phyloP scores from a whole-genome alignment of 1,140 invertebrate species.

The Ostrea edulis region DNA sequence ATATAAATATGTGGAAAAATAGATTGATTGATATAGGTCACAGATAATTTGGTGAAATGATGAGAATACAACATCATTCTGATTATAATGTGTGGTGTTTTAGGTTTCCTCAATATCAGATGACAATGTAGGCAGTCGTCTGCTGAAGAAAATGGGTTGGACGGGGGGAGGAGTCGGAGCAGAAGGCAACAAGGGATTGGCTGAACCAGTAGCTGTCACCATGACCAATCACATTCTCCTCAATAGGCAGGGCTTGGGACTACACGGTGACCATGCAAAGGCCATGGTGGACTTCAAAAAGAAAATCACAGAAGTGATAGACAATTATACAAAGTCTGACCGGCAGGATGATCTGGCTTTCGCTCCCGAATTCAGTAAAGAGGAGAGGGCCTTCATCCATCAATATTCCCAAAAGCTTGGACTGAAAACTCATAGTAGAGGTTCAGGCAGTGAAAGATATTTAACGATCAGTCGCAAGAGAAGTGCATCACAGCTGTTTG shows the following conservation, averaged over 20 bases:
- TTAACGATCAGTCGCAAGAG: constrained; percentile 81
- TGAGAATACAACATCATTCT: too few species aligned
- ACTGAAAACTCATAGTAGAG: constrained; percentile 83
- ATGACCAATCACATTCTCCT: constrained; percentile 60
- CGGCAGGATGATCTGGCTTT: constrained; percentile 83
- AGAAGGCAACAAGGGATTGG: constrained; percentile 82
- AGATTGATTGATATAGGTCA: too few species aligned
- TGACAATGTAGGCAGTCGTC: constrained; percentile 84
- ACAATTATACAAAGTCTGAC: constrained; percentile 69
- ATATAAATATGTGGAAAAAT: too few species aligned
- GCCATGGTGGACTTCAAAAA: constrained; percentile 65
- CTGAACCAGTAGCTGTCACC: constrained; percentile 81
- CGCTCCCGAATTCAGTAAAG: constrained; percentile 85
- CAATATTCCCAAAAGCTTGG: constrained; percentile 76
- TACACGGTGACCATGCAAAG: constrained; percentile 52
- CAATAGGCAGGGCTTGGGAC: constrained; percentile 71
- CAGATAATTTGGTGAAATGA: too few species aligned
- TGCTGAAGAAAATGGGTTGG: constrained; percentile 91
- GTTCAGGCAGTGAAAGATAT: constrained; percentile 79
- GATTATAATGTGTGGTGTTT: background rate
- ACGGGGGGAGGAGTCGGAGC: constrained; percentile 88
- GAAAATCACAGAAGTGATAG: constrained; percentile 63
- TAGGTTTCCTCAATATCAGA: constrained; percentile 71
- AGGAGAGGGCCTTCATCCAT: constrained; percentile 86
- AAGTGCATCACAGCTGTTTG: constrained; percentile 72